A percentile compares a stretch with the other conserved stretches of the same genome.
Evolutionary conservation across 2,888 invertebrate genomes (phyloP).

Genomic region (Eulithis testata): DNA sequence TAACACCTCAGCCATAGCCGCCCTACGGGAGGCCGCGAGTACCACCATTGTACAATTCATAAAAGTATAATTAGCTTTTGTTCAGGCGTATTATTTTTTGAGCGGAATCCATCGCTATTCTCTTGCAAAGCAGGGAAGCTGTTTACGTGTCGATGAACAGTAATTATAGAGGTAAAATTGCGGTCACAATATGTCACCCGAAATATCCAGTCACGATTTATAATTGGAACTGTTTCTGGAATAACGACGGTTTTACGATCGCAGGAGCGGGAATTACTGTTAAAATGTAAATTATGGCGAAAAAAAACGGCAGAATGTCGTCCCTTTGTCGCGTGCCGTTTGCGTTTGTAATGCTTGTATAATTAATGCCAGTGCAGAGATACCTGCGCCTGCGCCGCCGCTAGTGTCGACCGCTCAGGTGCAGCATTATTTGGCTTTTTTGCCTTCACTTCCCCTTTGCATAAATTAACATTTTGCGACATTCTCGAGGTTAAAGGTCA

Average conservation of each 20-base stretch:
- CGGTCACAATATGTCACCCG: slow-evolving; percentile 60
- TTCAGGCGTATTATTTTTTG: slow-evolving; percentile 73
- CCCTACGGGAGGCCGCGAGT: slow-evolving; percentile 56
- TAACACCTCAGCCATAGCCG: slow-evolving; percentile 63
- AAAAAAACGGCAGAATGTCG: slow-evolving; percentile 51
- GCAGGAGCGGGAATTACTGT: slow-evolving; percentile 39
- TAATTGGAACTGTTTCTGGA: slow-evolving; percentile 60
- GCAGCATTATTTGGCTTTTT: slow-evolving; percentile 79
- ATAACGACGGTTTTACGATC: slow-evolving; percentile 36
- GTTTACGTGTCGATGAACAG: slow-evolving; percentile 74
- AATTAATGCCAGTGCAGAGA: slow-evolving; percentile 71
- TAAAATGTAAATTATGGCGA: slow-evolving; percentile 59
- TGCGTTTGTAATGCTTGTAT: slow-evolving; percentile 59
- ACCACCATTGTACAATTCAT: slow-evolving; percentile 65
- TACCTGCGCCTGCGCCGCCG: slow-evolving; percentile 57
- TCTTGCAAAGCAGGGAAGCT: slow-evolving; percentile 69
- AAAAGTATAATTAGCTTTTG: slow-evolving; percentile 79
- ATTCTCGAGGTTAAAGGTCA: slow-evolving; percentile 47
- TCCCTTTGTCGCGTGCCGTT: slow-evolving; percentile 62
- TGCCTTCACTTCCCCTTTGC: slow-evolving; percentile 81
- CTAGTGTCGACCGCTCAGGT: slow-evolving; percentile 66
- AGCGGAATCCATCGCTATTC: slow-evolving; percentile 64
- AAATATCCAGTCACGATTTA: slow-evolving; percentile 66
- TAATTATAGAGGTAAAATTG: slow-evolving; percentile 66
- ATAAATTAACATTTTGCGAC: slow-evolving; percentile 77